These are phyloP conservation scores for Phthorimaea operculella DNA, from an alignment of 1,140 invertebrate genomes.

Conservation along the genomic window DNA sequence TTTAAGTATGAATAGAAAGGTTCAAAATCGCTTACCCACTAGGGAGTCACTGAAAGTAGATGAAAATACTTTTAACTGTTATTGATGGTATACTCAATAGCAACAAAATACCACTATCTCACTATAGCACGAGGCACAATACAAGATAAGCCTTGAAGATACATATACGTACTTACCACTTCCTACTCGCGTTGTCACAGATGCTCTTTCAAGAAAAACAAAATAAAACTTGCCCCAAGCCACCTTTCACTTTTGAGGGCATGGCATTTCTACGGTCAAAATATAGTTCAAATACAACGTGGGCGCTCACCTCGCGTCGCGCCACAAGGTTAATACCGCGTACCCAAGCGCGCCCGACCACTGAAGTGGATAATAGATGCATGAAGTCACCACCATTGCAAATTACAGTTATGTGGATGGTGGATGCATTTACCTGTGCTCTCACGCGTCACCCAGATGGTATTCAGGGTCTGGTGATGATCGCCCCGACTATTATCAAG, in stretches of 20 bases:
- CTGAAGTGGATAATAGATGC: neutral
- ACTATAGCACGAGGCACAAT: neutral
- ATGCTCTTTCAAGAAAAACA: neutral
- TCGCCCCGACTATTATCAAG: neutral
- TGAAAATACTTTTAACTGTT: too few species aligned
- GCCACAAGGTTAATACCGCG: neutral
- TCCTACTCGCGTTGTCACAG: neutral
- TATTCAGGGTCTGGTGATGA: neutral
- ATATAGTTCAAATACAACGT: neutral
- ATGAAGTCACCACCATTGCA: constrained; percentile 2
- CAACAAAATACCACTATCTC: too few species aligned
- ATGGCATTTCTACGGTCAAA: neutral
- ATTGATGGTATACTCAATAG: too few species aligned
- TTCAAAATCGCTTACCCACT: too few species aligned
- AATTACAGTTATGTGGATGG: constrained; percentile 1
- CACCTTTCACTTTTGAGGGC: constrained; percentile 1
- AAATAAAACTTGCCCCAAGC: neutral
- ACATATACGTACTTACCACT: neutral
- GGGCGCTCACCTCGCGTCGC: neutral
- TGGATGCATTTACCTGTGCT: neutral
- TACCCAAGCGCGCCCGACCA: neutral
- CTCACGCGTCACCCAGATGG: neutral
- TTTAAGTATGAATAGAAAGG: too few species aligned
- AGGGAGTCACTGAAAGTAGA: too few species aligned
- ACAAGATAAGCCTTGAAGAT: neutral